Conservation (phyloP, 2,888 invertebrate genomes). For the Dione juno region DNA sequence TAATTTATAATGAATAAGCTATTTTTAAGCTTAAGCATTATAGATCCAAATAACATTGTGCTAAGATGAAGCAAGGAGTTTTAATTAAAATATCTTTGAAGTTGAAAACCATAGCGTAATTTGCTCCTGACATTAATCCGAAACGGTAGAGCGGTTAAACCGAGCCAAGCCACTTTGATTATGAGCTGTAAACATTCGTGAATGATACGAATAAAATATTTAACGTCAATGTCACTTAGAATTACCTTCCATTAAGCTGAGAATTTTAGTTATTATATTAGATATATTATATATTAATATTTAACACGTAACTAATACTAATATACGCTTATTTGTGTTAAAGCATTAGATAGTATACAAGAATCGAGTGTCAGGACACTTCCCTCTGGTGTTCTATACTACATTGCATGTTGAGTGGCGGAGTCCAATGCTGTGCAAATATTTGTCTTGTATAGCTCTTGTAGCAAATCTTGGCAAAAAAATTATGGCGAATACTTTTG, state of each 20-base stretch:
- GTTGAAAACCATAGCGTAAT: slow-evolving; percentile 36
- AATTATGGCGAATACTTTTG: too few relatives aligned
- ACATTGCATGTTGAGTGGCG: too few relatives aligned
- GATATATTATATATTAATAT: background rate
- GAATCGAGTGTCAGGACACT: too few relatives aligned
- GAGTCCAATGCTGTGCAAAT: too few relatives aligned
- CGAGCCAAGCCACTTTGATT: slow-evolving; percentile 41
- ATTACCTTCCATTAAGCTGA: background rate
- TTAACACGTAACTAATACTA: too few relatives aligned
- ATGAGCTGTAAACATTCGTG: slow-evolving; percentile 34
- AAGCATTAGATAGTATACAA: too few relatives aligned
- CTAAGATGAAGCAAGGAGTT: slow-evolving; percentile 12
- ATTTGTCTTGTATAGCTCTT: too few relatives aligned
- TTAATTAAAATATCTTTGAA: slow-evolving; percentile 37
- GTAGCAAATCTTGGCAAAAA: too few relatives aligned
- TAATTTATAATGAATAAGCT: background rate
- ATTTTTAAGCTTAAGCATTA: background rate
- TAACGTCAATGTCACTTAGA: slow-evolving; percentile 32
- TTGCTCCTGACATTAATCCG: slow-evolving; percentile 44
- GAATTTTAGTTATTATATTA: background rate
- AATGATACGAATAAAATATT: slow-evolving; percentile 42
- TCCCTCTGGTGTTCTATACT: too few relatives aligned
- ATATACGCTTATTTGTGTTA: too few relatives aligned
- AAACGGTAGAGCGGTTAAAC: slow-evolving; percentile 38
- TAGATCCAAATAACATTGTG: slow-evolving; percentile 16